Percentiles rank a stretch among this genome's conserved stretches.
These are phyloP conservation scores for Drosophila busckii DNA, from an alignment of 1,140 invertebrate genomes.

Conservation along the genomic window DNA sequence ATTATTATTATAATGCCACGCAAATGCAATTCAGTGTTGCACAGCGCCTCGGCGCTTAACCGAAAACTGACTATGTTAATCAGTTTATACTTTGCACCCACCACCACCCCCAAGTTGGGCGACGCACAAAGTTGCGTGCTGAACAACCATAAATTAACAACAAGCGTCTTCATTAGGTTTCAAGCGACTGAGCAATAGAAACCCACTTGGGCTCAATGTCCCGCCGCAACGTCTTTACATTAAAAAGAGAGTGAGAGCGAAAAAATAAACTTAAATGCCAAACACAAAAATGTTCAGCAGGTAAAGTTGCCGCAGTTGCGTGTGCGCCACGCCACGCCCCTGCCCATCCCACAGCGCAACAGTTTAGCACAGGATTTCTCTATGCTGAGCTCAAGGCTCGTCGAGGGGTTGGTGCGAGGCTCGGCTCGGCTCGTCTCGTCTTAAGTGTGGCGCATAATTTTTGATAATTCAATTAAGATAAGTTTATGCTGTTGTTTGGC, in stretches of 20 bases:
- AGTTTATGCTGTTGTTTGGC: conserved; percentile 37
- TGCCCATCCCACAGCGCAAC: conserved; percentile 14
- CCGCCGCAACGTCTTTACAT: conserved; percentile 10
- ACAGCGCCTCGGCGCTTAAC: no score
- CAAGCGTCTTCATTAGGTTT: conserved; percentile 60
- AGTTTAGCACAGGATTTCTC: no score
- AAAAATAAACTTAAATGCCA: conserved; percentile 27
- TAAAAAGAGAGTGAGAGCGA: conserved; percentile 56
- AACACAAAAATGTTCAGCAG: no score
- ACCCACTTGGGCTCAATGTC: neutral
- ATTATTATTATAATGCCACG: no score
- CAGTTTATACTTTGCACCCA: conserved; percentile 15
- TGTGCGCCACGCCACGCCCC: neutral
- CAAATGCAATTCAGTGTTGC: neutral
- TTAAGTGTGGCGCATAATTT: conserved; percentile 55
- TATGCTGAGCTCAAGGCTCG: no score
- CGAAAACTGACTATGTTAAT: conserved; percentile 39
- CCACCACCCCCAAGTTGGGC: neutral
- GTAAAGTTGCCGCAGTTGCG: no score
- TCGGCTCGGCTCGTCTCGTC: conserved; percentile 22
- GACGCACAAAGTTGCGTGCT: conserved; percentile 55
- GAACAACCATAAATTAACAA: conserved; percentile 48
- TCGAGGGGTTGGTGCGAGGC: no score
- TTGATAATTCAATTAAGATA: conserved; percentile 65
- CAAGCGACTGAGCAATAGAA: conserved; percentile 32